These are phyloP conservation scores for Chironomus riparius DNA, from an alignment of 2,888 invertebrate species.

Conservation along the genomic window DNA sequence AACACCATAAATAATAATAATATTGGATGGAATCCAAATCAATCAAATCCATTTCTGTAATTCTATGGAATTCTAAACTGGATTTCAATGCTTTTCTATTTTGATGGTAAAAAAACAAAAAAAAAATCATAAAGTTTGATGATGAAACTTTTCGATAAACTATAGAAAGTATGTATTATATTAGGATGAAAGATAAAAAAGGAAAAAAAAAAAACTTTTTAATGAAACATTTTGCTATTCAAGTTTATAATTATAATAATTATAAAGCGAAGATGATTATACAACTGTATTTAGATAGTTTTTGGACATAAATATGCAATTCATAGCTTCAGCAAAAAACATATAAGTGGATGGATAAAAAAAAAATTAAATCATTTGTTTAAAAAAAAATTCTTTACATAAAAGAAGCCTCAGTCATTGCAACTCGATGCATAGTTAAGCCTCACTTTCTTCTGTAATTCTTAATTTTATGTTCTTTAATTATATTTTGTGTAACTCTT, in stretches of 20 bases:
- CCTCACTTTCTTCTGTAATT: background rate
- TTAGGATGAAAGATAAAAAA: background rate
- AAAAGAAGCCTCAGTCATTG: background rate
- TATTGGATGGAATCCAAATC: slow-evolving; percentile 2
- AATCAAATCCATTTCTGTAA: slow-evolving; percentile 5
- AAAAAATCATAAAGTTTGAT: background rate
- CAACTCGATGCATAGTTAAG: background rate
- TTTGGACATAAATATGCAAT: background rate
- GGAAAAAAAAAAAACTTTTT: background rate
- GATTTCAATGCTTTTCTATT: background rate
- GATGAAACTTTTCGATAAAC: background rate
- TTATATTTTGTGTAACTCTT: background rate
- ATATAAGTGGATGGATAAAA: no score
- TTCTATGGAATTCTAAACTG: background rate
- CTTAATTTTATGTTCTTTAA: background rate
- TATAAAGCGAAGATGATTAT: background rate
- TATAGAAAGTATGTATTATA: background rate
- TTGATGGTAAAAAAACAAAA: background rate
- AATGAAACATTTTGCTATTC: background rate
- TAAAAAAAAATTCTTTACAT: background rate
- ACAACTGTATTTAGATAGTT: background rate
- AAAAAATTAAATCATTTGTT: background rate
- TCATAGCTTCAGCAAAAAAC: background rate
- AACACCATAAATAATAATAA: slow-evolving; percentile 1
- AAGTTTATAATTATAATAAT: background rate